phyloP scores from a whole-genome alignment of 2,797 vertebrate genomes.

The Sternarchorhynchus goeldii region DNA sequence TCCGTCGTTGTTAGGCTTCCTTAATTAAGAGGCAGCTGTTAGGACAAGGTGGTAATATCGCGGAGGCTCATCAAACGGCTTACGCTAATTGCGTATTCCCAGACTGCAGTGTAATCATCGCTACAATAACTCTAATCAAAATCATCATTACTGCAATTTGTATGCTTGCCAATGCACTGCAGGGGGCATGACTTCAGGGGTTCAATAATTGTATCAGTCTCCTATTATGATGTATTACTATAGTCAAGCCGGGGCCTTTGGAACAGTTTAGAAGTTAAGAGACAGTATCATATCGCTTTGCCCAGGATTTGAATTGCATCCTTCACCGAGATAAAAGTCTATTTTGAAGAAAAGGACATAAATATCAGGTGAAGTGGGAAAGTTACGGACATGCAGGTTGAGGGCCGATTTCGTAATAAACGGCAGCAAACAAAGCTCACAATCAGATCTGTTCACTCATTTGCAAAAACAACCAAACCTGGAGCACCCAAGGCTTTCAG shows the following conservation, averaged over 20 bases:
- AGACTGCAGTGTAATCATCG: conserved; percentile 65
- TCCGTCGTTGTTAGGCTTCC: conserved; percentile 56
- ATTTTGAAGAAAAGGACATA: background rate
- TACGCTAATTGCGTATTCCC: conserved; percentile 62
- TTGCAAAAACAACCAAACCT: conserved; percentile 39
- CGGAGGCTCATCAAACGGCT: conserved; percentile 60
- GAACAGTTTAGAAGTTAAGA: conserved; percentile 21
- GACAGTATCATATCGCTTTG: too few relatives aligned
- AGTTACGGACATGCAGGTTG: background rate
- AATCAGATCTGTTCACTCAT: conserved; percentile 36
- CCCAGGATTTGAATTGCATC: too few relatives aligned
- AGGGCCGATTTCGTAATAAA: conserved; percentile 4
- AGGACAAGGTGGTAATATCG: conserved; percentile 63
- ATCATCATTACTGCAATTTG: conserved; percentile 61
- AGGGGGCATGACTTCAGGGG: conserved; percentile 23
- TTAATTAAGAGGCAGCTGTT: conserved; percentile 65
- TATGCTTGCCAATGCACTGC: conserved; percentile 54
- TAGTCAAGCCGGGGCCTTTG: conserved; percentile 7
- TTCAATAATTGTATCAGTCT: conserved; percentile 33
- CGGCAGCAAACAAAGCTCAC: conserved; percentile 10
- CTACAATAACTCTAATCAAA: conserved; percentile 63
- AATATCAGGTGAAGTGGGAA: background rate
- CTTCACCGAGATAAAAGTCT: background rate
- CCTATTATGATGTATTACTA: conserved; percentile 21
- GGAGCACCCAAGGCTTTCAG: conserved; percentile 35